These are phyloP conservation scores for Drosophila koepferae DNA, from an alignment of 2,888 invertebrate genomes.

Conservation along the genomic window DNA sequence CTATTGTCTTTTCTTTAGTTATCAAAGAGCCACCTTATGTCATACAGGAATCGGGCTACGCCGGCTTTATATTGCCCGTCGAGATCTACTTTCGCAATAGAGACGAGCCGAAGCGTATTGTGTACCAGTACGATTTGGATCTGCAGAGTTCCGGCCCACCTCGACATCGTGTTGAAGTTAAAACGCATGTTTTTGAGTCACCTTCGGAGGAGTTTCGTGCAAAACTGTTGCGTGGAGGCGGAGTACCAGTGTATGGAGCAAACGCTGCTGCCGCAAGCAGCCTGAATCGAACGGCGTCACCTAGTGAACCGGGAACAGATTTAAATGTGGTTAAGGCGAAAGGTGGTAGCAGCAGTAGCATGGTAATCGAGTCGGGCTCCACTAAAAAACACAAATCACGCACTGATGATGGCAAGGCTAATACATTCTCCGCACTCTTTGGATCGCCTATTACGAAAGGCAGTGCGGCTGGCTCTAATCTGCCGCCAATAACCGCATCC, in stretches of 20 bases:
- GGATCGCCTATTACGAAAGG: constrained; percentile 93
- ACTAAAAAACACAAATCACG: constrained; percentile 88
- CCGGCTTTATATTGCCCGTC: constrained; percentile 95
- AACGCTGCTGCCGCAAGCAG: constrained; percentile 44
- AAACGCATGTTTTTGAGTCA: constrained; percentile 93
- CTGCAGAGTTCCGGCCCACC: constrained; percentile 91
- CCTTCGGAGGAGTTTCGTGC: constrained; percentile 95
- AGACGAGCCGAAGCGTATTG: constrained; percentile 94
- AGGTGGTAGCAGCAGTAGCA: constrained; percentile 60
- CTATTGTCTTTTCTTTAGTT: constrained; percentile 87
- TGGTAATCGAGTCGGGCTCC: constrained; percentile 42
- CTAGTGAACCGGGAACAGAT: constrained; percentile 55
- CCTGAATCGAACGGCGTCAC: constrained; percentile 56
- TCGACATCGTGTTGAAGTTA: constrained; percentile 90
- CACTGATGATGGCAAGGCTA: constrained; percentile 86
- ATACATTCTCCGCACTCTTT: constrained; percentile 92
- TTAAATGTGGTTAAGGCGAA: constrained; percentile 89
- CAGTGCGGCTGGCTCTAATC: constrained; percentile 85
- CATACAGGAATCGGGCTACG: constrained; percentile 97
- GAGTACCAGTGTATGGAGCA: constrained; percentile 85
- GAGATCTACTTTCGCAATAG: constrained; percentile 95
- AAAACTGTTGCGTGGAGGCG: constrained; percentile 95
- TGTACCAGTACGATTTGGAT: constrained; percentile 93
- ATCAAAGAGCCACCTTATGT: constrained; percentile 96
- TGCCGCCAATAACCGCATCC: constrained; percentile 72